These are phyloP conservation scores for Enoplosus armatus DNA, from an alignment of 2,797 vertebrate species.

Conservation along the genomic window DNA sequence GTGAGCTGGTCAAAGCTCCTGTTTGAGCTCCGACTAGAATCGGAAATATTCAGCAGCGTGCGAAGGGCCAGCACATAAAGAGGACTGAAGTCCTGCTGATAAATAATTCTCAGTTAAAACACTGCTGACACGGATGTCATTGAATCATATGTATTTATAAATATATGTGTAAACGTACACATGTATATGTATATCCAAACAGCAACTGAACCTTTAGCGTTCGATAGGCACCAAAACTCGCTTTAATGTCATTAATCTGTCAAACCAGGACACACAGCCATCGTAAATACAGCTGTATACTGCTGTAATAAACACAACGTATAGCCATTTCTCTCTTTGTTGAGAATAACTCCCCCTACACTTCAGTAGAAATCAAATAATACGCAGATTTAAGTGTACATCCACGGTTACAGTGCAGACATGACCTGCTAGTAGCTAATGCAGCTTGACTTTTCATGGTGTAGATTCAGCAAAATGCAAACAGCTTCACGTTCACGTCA, in stretches of 20 bases:
- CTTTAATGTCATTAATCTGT: not conserved
- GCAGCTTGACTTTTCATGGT: not conserved
- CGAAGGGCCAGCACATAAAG: conserved; percentile 63
- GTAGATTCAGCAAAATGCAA: not conserved
- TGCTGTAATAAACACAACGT: not conserved
- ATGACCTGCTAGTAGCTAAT: not conserved
- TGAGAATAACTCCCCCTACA: not conserved
- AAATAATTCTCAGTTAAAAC: conserved; percentile 80
- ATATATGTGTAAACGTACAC: not conserved
- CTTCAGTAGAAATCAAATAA: too few relatives aligned
- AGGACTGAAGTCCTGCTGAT: conserved; percentile 70
- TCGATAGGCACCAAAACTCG: not conserved
- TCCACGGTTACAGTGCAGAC: too few relatives aligned
- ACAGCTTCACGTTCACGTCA: not conserved
- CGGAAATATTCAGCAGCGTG: conserved; percentile 80
- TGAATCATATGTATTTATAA: conserved; percentile 42
- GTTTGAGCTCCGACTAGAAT: conserved; percentile 76
- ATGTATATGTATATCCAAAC: too few relatives aligned
- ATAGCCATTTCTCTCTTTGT: not conserved
- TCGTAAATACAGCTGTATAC: too few relatives aligned
- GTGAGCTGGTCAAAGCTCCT: conserved; percentile 66
- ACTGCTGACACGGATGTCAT: conserved; percentile 61
- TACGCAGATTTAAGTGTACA: too few relatives aligned
- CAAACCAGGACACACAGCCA: not conserved
- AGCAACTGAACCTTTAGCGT: not conserved